Base-by-base conservation (phyloP, 1,140 invertebrate species). In the Trichonephila clavipes region DNA sequence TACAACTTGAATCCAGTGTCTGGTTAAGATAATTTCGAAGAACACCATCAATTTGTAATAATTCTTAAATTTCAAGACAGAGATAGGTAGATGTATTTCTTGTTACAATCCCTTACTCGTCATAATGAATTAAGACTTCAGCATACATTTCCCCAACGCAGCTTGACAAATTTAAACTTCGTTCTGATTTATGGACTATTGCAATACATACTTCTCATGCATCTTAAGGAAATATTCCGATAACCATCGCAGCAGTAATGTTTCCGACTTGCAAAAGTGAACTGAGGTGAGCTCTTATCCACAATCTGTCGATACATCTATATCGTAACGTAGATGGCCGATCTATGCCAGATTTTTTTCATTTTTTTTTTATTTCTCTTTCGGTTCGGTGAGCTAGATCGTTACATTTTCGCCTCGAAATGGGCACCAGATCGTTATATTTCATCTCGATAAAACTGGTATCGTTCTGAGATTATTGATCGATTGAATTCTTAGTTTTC, bases 391-490 rank as follows among this genome's bases (percentile, higher is more conserved):
- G 66, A 21, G 21, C n/a, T 8, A 69, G 66, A 69, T 69, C 66
- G 72, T 77, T 77, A 77, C 72, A 77, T 77, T 77, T 77, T 77
- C 72, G 72, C 72, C 72, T 77, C 72, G 72, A 40, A 77, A 77
- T 77, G 72, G 72, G 72, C 72, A 34, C 28, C 72, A 77, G 72
- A 77, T 77, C 72, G 72, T 77, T 77, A 77, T 77, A 77, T 77
- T 77, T 77, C 72, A 77, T 77, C 72, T 34, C 72, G 72, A 77
- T 77, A 77, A 77, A 77, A 77, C 72, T 77, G 72, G 72, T 77
- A 77, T 77, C 72, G 72, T 77, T 77, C 72, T 16, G 16, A 77
- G 72, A 24, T 28, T 72, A 72, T 72, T 24, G 69, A 77, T 77
- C 72, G 28, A 77, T 77, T 77, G 72, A 77, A 77, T 77, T 69